Percentiles rank a stretch among this genome's conserved stretches.
Conservation (phyloP, 2,888 invertebrate species). For the Timema cristinae region DNA sequence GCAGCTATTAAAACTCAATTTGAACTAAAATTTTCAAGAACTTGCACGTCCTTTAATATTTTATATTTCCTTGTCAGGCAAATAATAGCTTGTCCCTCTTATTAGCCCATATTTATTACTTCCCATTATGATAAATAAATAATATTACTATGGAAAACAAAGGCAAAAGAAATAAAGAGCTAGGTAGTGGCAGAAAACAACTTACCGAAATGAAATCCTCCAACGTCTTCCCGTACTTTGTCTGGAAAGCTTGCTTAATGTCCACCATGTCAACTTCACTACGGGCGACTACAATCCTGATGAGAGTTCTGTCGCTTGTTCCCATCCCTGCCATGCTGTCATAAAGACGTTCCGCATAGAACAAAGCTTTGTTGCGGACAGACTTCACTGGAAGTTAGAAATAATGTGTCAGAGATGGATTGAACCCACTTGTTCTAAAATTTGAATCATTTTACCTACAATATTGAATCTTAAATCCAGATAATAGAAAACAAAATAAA, state of each 20-base stretch:
- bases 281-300: slow-evolving; percentile 78
- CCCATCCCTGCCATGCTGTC: slow-evolving; percentile 88
- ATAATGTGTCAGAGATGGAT: slow-evolving; percentile 1
- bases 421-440: slow-evolving; percentile 12
- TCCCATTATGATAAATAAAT: slow-evolving; percentile 11
- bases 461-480: no score
- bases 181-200: background rate
- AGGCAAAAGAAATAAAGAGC: background rate
- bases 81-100: background rate
- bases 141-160: slow-evolving; percentile 18
- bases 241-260: slow-evolving; percentile 73
- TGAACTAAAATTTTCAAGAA: no score
- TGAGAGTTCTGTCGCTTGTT: slow-evolving; percentile 81
- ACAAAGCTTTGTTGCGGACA: slow-evolving; percentile 72
- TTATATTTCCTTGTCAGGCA: no score
- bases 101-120: slow-evolving; percentile 17
- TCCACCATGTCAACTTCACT: slow-evolving; percentile 82
- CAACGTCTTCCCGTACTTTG: slow-evolving; percentile 68
- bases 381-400: slow-evolving; percentile 58
- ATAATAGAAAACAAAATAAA: no score
- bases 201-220: slow-evolving; percentile 75
- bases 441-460: no score
- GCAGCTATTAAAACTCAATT: no score
- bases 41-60: no score
- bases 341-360: slow-evolving; percentile 82